Percentiles rank a stretch among this genome's conserved stretches.
phyloP scores from a whole-genome alignment of 2,797 vertebrate species.

The Sebastes vulpes region DNA sequence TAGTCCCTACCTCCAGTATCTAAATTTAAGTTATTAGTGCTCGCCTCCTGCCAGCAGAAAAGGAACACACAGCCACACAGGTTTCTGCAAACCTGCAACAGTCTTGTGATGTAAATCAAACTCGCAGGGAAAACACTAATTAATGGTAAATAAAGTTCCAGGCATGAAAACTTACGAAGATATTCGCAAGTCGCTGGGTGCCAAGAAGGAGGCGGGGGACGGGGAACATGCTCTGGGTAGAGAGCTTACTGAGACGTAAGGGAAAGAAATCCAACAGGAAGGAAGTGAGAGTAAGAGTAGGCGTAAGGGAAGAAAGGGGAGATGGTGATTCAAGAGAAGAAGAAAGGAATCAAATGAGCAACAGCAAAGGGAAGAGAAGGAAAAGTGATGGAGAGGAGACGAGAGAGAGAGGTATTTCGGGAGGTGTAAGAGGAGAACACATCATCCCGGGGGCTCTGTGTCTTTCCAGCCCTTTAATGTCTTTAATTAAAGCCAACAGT shows the following conservation, averaged over 20 bases:
- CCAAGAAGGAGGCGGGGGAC: neutral
- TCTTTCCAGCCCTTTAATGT: slow-evolving; percentile 81
- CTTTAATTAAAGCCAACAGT: slow-evolving; percentile 84
- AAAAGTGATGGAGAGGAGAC: slow-evolving; percentile 19
- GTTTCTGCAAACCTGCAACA: neutral
- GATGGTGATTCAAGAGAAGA: slow-evolving; percentile 3
- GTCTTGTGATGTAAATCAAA: slow-evolving; percentile 42
- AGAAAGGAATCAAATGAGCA: slow-evolving; percentile 35
- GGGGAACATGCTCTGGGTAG: neutral
- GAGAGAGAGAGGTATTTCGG: slow-evolving; percentile 49
- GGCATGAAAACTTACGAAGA: slow-evolving; percentile 31
- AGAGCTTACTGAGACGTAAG: neutral
- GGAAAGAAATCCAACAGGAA: slow-evolving; percentile 22
- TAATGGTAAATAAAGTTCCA: slow-evolving; percentile 50
- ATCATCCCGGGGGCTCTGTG: slow-evolving; percentile 64
- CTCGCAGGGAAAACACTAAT: slow-evolving; percentile 53
- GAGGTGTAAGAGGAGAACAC: slow-evolving; percentile 67
- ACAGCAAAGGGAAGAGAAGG: slow-evolving; percentile 8
- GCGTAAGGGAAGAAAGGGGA: neutral
- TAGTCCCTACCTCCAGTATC: neutral
- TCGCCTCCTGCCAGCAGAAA: slow-evolving; percentile 6
- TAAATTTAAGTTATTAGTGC: slow-evolving; percentile 9
- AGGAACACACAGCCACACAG: neutral
- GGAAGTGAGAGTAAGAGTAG: neutral
- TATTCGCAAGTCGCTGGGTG: slow-evolving; percentile 2